These are phyloP conservation scores for Drosophila ananassae DNA, from an alignment of 1,140 invertebrate species.

Conservation along the genomic window DNA sequence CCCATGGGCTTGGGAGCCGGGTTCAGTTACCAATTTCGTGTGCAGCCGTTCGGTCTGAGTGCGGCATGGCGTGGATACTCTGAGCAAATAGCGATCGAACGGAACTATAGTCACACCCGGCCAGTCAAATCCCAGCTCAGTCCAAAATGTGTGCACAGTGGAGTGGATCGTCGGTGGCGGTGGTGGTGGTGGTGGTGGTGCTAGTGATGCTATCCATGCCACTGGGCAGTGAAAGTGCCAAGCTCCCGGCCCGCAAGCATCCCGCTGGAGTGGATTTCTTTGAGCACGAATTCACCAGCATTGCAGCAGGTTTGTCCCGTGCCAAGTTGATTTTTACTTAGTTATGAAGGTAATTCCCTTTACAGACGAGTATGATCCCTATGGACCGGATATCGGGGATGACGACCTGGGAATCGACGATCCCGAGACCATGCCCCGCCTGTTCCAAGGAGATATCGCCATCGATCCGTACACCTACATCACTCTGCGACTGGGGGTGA, in stretches of 20 bases:
- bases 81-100: slow-evolving; percentile 42
- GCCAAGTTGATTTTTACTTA: background rate
- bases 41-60: slow-evolving; percentile 60
- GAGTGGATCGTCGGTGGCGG: slow-evolving; percentile 16
- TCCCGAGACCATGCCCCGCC: slow-evolving; percentile 88
- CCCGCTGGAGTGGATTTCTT: slow-evolving; percentile 78
- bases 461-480: slow-evolving; percentile 85
- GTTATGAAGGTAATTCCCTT: background rate
- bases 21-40: slow-evolving; percentile 68
- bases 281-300: slow-evolving; percentile 75
- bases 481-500: slow-evolving; percentile 87
- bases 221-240: slow-evolving; percentile 60
- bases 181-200: slow-evolving; percentile 15
- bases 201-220: slow-evolving; percentile 18
- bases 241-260: slow-evolving; percentile 38
- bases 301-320: slow-evolving; percentile 55
- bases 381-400: slow-evolving; percentile 62
- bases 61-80: slow-evolving; percentile 45
- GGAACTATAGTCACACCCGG: slow-evolving; percentile 33
- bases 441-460: slow-evolving; percentile 89
- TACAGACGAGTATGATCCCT: slow-evolving; percentile 64
- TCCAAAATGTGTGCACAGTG: slow-evolving; percentile 56
- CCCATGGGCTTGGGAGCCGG: slow-evolving; percentile 11
- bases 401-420: slow-evolving; percentile 84
- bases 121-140: slow-evolving; percentile 34